Evolutionary conservation across 2,113 vertebrate species (phyloP).

Genomic region (Microtus pennsylvanicus): DNA sequence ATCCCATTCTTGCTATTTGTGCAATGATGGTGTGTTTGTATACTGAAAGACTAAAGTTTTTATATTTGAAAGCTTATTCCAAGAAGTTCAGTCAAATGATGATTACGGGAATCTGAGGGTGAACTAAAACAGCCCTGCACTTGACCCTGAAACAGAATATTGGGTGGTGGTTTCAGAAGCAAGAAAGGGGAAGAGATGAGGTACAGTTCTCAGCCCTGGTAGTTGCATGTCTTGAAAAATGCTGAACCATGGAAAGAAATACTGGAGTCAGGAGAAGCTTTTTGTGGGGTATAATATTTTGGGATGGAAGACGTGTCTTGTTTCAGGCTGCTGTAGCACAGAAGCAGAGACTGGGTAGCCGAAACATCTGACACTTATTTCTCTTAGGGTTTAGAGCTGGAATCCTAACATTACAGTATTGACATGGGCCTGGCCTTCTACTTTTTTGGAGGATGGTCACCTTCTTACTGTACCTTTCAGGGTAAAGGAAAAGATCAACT

Average conservation of each 20-base stretch:
- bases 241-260: not conserved
- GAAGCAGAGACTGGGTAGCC: not conserved
- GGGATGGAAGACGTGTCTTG: not conserved
- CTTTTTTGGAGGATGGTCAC: not conserved
- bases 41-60: not conserved
- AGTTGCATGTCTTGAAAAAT: not conserved
- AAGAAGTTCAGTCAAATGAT: not conserved
- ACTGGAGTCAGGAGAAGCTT: not conserved
- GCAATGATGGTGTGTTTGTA: not conserved
- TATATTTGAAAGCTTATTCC: not conserved
- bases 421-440: no score
- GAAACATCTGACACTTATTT: not conserved
- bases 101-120: not conserved
- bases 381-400: not conserved
- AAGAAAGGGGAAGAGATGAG: not conserved
- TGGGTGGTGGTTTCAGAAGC: not conserved
- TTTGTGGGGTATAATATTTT: not conserved
- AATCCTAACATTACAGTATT: not conserved
- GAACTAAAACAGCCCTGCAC: not conserved
- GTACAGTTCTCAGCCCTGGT: not conserved
- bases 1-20: constrained; percentile 3
- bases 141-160: not conserved
- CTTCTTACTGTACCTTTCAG: not conserved
- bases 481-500: not conserved
- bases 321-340: constrained; percentile 2